Percentiles rank a stretch among this genome's conserved stretches.
These are phyloP conservation scores for Xenopus petersii DNA, from an alignment of 2,797 vertebrate species.

Conservation along the genomic window DNA sequence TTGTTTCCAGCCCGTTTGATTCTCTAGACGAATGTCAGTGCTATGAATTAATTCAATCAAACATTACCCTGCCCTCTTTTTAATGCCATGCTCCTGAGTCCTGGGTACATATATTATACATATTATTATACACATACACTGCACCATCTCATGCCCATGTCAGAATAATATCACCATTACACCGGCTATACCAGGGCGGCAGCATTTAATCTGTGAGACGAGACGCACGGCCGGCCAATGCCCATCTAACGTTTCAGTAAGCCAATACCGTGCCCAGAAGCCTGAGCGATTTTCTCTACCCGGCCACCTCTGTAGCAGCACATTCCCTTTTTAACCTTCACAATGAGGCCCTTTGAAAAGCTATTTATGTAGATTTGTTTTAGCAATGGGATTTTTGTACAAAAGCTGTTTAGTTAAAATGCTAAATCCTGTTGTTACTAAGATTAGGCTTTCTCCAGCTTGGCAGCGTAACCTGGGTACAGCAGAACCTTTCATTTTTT, in stretches of 20 bases:
- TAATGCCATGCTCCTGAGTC: too few species aligned
- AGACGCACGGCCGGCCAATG: not conserved
- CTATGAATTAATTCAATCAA: too few species aligned
- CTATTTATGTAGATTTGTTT: constrained; percentile 23
- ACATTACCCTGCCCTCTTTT: too few species aligned
- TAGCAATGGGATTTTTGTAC: constrained; percentile 33
- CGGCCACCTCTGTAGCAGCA: constrained; percentile 25
- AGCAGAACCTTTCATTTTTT: not conserved
- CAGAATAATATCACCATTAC: too few species aligned
- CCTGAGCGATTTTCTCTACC: not conserved
- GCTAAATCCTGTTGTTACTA: constrained; percentile 63
- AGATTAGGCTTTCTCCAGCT: constrained; percentile 58
- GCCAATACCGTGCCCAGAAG: constrained; percentile 7
- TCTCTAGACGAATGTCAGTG: too few species aligned
- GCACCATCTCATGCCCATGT: too few species aligned
- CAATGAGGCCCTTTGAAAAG: constrained; percentile 30
- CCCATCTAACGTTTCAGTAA: constrained; percentile 39
- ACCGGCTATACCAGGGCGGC: too few species aligned
- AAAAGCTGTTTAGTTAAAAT: constrained; percentile 58
- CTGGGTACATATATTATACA: too few species aligned
- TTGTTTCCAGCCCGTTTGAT: too few species aligned
- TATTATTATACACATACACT: too few species aligned
- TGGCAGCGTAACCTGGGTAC: not conserved
- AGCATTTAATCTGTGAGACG: too few species aligned
- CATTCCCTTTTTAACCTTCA: constrained; percentile 20